Evolutionary conservation across 2,888 invertebrate species (phyloP), one percentile per base, ranked within the genome.

Genomic region (Drosophila barbarae): DNA sequence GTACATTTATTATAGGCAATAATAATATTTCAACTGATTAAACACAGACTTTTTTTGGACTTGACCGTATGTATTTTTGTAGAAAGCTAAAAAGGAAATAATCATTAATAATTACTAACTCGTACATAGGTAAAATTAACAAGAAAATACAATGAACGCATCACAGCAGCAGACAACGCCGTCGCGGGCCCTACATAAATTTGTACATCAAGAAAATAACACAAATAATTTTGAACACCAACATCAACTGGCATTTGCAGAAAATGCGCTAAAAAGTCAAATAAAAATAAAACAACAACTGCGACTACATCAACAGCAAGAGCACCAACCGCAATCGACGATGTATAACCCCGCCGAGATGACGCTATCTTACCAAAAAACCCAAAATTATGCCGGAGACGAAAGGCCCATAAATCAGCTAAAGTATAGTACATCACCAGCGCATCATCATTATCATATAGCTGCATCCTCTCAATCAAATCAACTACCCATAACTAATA

Each of bases 211-310:
- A 41, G 47, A 46, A 39, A 39, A 39, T 10, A 26, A 32, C 8
- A 30, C 18, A 32, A 46, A 39, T 5, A 52, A 42, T n/a, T 35
- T 49, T 28, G 51, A 50, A 10, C 49, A 44, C 58, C 36, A 42
- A 36, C 36, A 39, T 15, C 56, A 56, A 34, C 53, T 53, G 18
- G 35, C 46, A 34, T 55, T 67, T 10, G 64, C 69, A 7, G 59
- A 67, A 21, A 82, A 55, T 58, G 71, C 75, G 1, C 12, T 77
- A 9, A 72, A 82, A 35, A 72, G 72, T 39, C 76, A 83, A 59
- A 72, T 77, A 39, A 71, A 79, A 51, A 72, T 80, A 23, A 79
- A 74, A 28, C 73, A 85, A 39, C 82, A 79, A 26, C 53, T 80
- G 12, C 73, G 72, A 30, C 67, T 12, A 8, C 46, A 46, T 18